Evolutionary conservation across 2,888 invertebrate species (phyloP), one percentile per base, ranked within the genome.

Genomic region (Spodoptera exigua): DNA sequence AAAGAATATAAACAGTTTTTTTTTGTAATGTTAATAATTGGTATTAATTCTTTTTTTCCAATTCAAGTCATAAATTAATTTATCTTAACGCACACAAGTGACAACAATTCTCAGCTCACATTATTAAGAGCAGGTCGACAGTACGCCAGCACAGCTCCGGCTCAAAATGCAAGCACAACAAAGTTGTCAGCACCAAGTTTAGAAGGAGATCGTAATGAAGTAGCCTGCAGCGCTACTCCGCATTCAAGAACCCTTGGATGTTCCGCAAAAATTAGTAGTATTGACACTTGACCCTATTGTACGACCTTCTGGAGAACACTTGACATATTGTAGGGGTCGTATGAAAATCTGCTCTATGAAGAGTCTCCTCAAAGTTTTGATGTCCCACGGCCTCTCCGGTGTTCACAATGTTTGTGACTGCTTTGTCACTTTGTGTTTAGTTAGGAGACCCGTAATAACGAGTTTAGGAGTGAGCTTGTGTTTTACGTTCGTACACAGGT

Each of bases 211-310:
- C 32, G 61, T 56, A 65, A 69, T 70, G 52, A 69, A 61, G 61
- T 45, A 70, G 55, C 70, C 57, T 52, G 59, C 60, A 65, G 68
- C 73, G 46, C 36, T 48, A 51, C n/a, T 41, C 40, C 32, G 12
- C 11, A 27, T 41, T 37, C 21, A 14, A 72, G 73, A 18, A 39
- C 32, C 60, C 58, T 66, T 18, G 37, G 62, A 48, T 21, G 47
- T 36, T 51, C 53, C 53, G 44, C 60, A 70, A 70, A 72, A 73
- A 73, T 70, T 73, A 58, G 62, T 60, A 53, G 17, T 67, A 73
- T 73, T 73, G 73, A 70, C 47, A 73, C 73, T 73, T 74, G 73
- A 73, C 73, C 73, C 39, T 41, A 37, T 61, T 67, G 66, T 66
- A 45, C 43, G 46, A 57, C 46, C 56, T 36, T 58, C 36, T 37